These are phyloP conservation scores for Campoplex capitator DNA, from an alignment of 2,888 invertebrate species.

Conservation along the genomic window DNA sequence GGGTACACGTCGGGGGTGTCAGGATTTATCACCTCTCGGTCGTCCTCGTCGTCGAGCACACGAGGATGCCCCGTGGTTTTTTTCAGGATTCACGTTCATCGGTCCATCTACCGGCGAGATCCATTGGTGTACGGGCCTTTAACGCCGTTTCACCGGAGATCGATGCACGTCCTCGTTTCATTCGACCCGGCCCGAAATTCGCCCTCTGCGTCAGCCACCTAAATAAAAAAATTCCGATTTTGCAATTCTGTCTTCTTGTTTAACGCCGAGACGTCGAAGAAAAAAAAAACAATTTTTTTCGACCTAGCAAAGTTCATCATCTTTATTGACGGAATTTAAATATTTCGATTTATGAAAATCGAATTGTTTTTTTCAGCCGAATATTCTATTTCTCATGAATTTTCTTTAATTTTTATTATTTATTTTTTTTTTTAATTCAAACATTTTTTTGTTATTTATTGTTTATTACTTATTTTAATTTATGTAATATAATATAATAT, in stretches of 20 bases:
- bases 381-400: too few species aligned
- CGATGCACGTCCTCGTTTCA: conserved; percentile 73
- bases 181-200: conserved; percentile 67
- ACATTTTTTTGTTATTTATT: too few species aligned
- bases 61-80: conserved; percentile 44
- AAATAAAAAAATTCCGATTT: conserved; percentile 45
- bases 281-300: neutral
- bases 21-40: conserved; percentile 61
- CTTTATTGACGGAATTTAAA: neutral
- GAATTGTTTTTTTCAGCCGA: too few species aligned
- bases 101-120: conserved; percentile 44
- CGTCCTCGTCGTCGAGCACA: conserved; percentile 45
- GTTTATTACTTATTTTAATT: too few species aligned
- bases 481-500: too few species aligned
- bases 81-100: conserved; percentile 59
- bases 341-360: too few species aligned
- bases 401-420: too few species aligned
- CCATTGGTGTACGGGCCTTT: conserved; percentile 2
- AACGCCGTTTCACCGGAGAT: conserved; percentile 63
- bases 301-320: neutral
- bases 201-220: conserved; percentile 41
- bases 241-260: conserved; percentile 28
- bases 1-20: conserved; percentile 63
- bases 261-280: neutral
- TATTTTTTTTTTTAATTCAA: too few species aligned